Base-by-base conservation (phyloP, 1,140 invertebrate species). In the Heliconius congener region DNA sequence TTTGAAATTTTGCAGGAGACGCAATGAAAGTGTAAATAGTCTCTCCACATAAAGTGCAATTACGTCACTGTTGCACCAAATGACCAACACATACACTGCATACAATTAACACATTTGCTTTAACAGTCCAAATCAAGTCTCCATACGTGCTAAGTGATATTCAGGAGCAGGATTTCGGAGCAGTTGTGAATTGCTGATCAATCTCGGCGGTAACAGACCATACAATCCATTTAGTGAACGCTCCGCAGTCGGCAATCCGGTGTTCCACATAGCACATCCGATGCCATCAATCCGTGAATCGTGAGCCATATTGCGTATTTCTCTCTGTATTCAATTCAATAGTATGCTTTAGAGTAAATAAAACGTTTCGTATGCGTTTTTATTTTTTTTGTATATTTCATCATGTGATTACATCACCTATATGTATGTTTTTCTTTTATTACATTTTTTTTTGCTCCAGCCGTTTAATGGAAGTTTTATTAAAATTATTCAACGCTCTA, bases 221-320 rank as follows among this genome's bases (percentile, higher is more conserved):
- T 66, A 66, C 60, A 66, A 66, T 66, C 60, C 60, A 30, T 66
- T 66, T 66, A 66, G 60, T 66, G 60, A 66, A 30, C 13, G 60
- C 60, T 66, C 23, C 27, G 27, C 60, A 27, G 60, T 27, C 60
- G 27, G 60, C 19, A 30, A 66, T 66, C 60, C 60, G 60, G 60
- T 66, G 60, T 66, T 66, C 60, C 60, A 66, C 60, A 66, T 66
- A 66, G 60, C 60, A 30, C 27, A 66, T 66, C 60, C 27, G 60
- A 66, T 66, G 23, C 23, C 23, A n/a, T 66, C n/a, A 57, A 42
- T 42, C 11, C 57, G 57, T 66, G 60, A 27, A 66, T 66, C 9
- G 60, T 66, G 27, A 30, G 60, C 60, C 60, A 30, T 66, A 66
- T 66, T 66, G 60, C 60, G 27, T 66, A 66, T 66, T 66, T 30